Conservation (phyloP, 2,888 invertebrate genomes). For the Acrobeloides nanus region DNA sequence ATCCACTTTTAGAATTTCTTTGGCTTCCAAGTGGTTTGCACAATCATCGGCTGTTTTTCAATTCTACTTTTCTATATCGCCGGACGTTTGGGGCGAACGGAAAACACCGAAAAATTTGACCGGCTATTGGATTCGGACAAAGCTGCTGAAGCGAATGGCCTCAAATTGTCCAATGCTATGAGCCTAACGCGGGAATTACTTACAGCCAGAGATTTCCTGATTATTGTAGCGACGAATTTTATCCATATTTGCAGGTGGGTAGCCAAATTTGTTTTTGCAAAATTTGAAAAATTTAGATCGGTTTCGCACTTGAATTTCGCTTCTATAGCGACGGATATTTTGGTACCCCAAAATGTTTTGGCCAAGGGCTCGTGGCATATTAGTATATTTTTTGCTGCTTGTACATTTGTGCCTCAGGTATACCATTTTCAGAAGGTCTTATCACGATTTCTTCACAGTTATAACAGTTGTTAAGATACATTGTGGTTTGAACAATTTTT, state of each 20-base stretch:
- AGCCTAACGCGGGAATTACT: constrained; percentile 34
- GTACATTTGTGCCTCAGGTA: constrained; percentile 45
- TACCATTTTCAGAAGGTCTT: not conserved
- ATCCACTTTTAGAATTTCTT: constrained; percentile 30
- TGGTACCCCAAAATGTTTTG: constrained; percentile 43
- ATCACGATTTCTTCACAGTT: too few relatives aligned
- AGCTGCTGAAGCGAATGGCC: constrained; percentile 3
- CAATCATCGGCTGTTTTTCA: constrained; percentile 24
- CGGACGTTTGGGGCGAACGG: constrained; percentile 13
- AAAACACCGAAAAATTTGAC: constrained; percentile 6
- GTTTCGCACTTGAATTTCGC: constrained; percentile 51
- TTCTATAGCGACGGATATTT: constrained; percentile 49
- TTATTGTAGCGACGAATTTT: constrained; percentile 42
- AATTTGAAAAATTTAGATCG: constrained; percentile 32
- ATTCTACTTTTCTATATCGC: constrained; percentile 29
- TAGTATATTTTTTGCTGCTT: constrained; percentile 43
- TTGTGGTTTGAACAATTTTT: too few relatives aligned
- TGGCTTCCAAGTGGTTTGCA: constrained; percentile 34
- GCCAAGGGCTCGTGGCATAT: constrained; percentile 43
- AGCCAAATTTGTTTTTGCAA: not conserved
- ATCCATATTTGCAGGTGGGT: constrained; percentile 38
- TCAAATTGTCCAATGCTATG: constrained; percentile 13
- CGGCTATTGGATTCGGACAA: constrained; percentile 2
- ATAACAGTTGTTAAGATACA: too few relatives aligned
- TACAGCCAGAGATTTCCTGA: constrained; percentile 36